phyloP scores from a whole-genome alignment of 2,797 vertebrate genomes.

The Pteropus rufus region DNA sequence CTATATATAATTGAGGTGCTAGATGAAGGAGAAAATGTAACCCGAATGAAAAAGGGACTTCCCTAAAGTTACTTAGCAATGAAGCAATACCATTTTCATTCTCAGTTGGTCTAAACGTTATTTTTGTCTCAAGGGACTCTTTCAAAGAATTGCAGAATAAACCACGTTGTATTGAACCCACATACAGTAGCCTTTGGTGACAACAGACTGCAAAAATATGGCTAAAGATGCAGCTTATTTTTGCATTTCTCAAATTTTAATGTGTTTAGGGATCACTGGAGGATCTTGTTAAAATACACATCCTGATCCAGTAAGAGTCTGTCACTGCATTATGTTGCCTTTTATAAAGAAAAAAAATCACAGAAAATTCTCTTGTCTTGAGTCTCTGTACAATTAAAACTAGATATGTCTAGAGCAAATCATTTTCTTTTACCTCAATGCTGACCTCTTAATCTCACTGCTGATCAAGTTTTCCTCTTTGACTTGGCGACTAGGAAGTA shows the following conservation, averaged over 20 bases:
- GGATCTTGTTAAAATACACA: neutral
- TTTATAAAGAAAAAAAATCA: neutral
- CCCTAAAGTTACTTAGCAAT: neutral
- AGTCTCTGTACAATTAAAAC: neutral
- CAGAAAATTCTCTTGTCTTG: neutral
- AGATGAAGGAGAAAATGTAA: neutral
- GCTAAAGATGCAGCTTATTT: neutral
- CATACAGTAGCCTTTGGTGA: neutral
- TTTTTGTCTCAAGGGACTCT: neutral
- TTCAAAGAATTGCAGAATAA: neutral
- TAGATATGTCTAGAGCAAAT: neutral
- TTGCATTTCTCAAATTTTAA: neutral
- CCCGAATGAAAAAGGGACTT: neutral
- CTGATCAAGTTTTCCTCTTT: neutral
- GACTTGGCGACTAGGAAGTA: neutral
- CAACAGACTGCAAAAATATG: neutral
- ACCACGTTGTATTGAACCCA: neutral
- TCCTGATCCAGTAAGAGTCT: neutral
- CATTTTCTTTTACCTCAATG: neutral
- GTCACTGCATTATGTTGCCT: no score
- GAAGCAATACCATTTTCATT: neutral
- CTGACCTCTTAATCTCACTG: neutral
- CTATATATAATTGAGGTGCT: neutral
- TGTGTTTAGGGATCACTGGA: neutral
- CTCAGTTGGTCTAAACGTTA: neutral